These are phyloP conservation scores for Lethrus apterus DNA, from an alignment of 1,140 invertebrate genomes.

Conservation along the genomic window DNA sequence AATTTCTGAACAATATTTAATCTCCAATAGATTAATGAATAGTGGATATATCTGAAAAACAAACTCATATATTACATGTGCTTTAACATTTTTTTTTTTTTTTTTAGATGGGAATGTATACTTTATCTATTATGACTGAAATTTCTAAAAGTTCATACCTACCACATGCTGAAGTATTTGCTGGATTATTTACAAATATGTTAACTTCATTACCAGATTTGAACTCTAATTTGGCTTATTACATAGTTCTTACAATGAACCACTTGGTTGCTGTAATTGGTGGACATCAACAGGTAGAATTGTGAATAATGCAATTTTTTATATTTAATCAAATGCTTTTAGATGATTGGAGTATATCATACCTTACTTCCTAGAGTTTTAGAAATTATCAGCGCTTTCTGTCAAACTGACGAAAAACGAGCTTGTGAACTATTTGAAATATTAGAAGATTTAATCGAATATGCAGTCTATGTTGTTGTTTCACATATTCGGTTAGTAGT, in stretches of 20 bases:
- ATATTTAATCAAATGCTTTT: conserved; percentile 19
- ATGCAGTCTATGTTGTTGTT: conserved; percentile 53
- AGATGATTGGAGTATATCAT: conserved; percentile 55
- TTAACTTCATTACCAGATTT: conserved; percentile 44
- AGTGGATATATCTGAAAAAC: not conserved
- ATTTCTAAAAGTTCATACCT: conserved; percentile 51
- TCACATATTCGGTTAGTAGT: conserved; percentile 59
- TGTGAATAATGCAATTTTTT: not conserved
- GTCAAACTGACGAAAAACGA: conserved; percentile 50
- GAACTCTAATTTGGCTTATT: conserved; percentile 48
- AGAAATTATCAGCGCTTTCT: conserved; percentile 49
- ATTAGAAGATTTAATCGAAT: conserved; percentile 65
- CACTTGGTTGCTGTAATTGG: conserved; percentile 52
- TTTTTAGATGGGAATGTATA: conserved; percentile 58
- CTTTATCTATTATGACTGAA: conserved; percentile 56
- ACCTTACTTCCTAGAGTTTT: conserved; percentile 56
- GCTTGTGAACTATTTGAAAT: conserved; percentile 61
- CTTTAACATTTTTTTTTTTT: too few species aligned
- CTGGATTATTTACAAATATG: conserved; percentile 48
- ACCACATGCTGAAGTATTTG: conserved; percentile 47
- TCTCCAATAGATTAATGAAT: conserved; percentile 14
- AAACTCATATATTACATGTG: conserved; percentile 15
- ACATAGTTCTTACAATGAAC: conserved; percentile 53
- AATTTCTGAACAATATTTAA: not conserved
- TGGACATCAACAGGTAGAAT: conserved; percentile 50